Base-by-base conservation (phyloP, 2,113 vertebrate species). In the Cacatua alba region DNA sequence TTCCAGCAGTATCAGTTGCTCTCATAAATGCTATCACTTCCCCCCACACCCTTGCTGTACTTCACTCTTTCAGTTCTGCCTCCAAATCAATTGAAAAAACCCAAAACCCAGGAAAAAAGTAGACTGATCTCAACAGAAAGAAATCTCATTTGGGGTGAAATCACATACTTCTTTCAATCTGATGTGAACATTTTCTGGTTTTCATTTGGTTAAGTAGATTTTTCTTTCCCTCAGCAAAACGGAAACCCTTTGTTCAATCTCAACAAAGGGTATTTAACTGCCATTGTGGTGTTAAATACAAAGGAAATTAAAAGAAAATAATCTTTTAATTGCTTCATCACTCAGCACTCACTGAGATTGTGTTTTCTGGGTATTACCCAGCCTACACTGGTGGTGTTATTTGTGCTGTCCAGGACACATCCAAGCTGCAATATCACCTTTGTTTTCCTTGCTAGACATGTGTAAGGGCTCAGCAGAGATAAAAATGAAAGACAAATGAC, bases 21-120 rank as follows among this genome's bases (percentile, higher is more conserved):
- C 83, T 96, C 52, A 82, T 71, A 95, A 97, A 95, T 71, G 69
- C 74, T 95, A 60, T 97, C 65, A 64, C 70, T 89, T 94, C 91
- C 92, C 83, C 67, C 81, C 93, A 95, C 93, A 94, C 91, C 89
- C 94, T 95, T 92, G 76, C 64, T 8, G 7, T 75, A 84, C 51
- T 96, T 76, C 52, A 48, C 57, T 95, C 95, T 92, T 95, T 95
- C 81, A 92, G 87, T 95, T 95, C 87, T 95, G 70, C 44, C 87
- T 96, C 90, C 93, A 95, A 95, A 92, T 92, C 57, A 85, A 67
- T n/a, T 81, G 53, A 67, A 92, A 90, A 92, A 88, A 29, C 4
- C 8, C n/a, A 13, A 86, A 83, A 17, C 41, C 16, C 51, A 68
- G 64, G 69, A 67, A 86, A 94, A 86, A 86, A 87, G 18, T 43